phyloP scores from a whole-genome alignment of 2,888 invertebrate species.

The Atrina japonica region DNA sequence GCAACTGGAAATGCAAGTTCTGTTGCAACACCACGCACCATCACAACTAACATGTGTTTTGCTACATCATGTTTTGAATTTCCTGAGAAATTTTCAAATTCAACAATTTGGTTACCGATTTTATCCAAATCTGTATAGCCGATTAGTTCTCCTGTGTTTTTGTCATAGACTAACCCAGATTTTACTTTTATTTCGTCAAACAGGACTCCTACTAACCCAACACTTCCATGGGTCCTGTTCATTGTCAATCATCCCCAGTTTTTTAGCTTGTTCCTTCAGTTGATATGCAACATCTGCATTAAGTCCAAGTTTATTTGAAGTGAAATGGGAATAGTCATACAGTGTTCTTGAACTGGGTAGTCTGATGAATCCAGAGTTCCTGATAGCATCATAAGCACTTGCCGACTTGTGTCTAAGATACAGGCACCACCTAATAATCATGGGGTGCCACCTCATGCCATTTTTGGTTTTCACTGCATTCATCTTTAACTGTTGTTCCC shows the following conservation, averaged over 20 bases:
- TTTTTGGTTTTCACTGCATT: constrained; percentile 9
- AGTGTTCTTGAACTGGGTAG: constrained; percentile 45
- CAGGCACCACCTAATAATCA: constrained; percentile 38
- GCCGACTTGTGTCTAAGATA: constrained; percentile 11
- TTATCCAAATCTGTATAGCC: constrained; percentile 46
- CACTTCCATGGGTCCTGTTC: constrained; percentile 6
- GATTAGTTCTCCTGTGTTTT: constrained; percentile 48
- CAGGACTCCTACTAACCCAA: constrained; percentile 44
- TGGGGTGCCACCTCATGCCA: constrained; percentile 41
- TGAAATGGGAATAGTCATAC: constrained; percentile 47
- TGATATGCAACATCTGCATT: constrained; percentile 32
- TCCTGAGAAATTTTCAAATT: constrained; percentile 30
- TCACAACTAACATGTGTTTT: constrained; percentile 46
- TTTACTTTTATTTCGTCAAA: constrained; percentile 54
- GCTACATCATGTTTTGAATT: constrained; percentile 23
- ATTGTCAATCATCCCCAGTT: constrained; percentile 22
- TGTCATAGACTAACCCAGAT: constrained; percentile 53
- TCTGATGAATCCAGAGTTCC: constrained; percentile 37
- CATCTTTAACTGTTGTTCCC: constrained; percentile 33
- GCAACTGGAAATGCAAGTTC: constrained; percentile 47
- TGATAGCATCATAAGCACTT: constrained; percentile 29
- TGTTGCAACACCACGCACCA: constrained; percentile 39
- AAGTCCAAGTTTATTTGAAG: constrained; percentile 35
- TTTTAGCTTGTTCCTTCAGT: constrained; percentile 37
- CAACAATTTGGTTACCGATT: constrained; percentile 44